These are phyloP conservation scores for Peucedramus taeniatus DNA, from an alignment of 2,113 vertebrate genomes.

Conservation along the genomic window DNA sequence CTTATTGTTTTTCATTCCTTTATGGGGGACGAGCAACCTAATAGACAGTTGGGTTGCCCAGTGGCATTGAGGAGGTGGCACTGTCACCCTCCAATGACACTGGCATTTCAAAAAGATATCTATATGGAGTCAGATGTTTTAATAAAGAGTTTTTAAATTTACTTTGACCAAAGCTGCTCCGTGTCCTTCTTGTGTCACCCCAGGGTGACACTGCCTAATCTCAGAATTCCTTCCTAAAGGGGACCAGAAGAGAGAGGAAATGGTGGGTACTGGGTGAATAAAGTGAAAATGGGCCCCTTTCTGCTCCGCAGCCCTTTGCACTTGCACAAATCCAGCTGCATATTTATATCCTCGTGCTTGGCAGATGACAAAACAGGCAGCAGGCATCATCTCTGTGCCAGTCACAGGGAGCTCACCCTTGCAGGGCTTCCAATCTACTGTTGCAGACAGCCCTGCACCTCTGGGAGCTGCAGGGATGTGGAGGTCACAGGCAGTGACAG, in stretches of 20 bases:
- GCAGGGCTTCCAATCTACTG: accelerated
- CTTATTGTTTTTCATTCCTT: no score
- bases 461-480: neutral
- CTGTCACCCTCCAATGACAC: no score
- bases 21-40: no score
- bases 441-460: accelerated
- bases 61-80: no score
- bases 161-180: no score
- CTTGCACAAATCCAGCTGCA: neutral
- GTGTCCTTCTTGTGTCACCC: no score
- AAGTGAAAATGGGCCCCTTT: neutral
- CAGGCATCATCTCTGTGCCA: neutral
- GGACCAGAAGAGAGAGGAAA: neutral
- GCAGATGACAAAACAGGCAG: neutral
- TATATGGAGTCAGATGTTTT: no score
- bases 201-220: neutral
- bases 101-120: no score
- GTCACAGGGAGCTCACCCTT: neutral
- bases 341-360: neutral
- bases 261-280: neutral
- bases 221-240: neutral
- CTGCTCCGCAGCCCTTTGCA: neutral
- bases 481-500: neutral
- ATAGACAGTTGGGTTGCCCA: no score
- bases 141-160: no score